Percentiles rank a stretch among this genome's conserved stretches.
phyloP scores from a whole-genome alignment of 2,888 invertebrate species.

The Volucella inflata region DNA sequence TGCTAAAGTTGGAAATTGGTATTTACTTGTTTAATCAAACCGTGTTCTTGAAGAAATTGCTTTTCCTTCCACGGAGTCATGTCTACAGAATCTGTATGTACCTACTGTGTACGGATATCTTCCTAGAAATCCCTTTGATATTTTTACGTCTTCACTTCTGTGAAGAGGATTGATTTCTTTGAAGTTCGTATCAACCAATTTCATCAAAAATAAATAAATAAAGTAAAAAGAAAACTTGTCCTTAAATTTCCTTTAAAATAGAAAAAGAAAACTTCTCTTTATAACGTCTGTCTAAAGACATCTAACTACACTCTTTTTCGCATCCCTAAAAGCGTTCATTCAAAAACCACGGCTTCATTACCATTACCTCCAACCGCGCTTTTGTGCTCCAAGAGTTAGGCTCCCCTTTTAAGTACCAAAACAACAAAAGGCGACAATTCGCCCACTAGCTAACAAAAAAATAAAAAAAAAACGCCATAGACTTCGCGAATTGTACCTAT shows the following conservation, averaged over 20 bases:
- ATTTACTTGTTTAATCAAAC: too few relatives aligned
- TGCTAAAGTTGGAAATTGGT: too few relatives aligned
- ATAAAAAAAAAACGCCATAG: background rate
- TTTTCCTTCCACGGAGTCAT: too few relatives aligned
- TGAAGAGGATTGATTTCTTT: too few relatives aligned
- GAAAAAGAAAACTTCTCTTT: background rate
- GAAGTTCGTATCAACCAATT: too few relatives aligned
- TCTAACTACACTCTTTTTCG: background rate
- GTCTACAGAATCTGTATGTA: too few relatives aligned
- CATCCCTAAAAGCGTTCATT: conserved; percentile 7
- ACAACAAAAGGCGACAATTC: conserved; percentile 32
- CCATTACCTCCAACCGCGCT: conserved; percentile 17
- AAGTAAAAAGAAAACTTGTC: too few relatives aligned
- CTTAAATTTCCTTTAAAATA: background rate
- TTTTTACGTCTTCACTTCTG: too few relatives aligned
- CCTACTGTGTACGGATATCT: too few relatives aligned
- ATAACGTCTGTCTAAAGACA: background rate
- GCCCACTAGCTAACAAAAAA: conserved; percentile 11
- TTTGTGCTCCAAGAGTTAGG: conserved; percentile 19
- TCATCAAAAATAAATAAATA: too few relatives aligned
- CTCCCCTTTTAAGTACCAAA: conserved; percentile 19
- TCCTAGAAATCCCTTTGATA: too few relatives aligned
- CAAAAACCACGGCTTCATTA: conserved; percentile 43
- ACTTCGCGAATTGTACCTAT: background rate
- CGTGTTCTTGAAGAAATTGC: too few relatives aligned